Percentiles rank a stretch among this genome's conserved stretches.
phyloP scores from a whole-genome alignment of 1,140 invertebrate genomes.

The Formica selysi region DNA sequence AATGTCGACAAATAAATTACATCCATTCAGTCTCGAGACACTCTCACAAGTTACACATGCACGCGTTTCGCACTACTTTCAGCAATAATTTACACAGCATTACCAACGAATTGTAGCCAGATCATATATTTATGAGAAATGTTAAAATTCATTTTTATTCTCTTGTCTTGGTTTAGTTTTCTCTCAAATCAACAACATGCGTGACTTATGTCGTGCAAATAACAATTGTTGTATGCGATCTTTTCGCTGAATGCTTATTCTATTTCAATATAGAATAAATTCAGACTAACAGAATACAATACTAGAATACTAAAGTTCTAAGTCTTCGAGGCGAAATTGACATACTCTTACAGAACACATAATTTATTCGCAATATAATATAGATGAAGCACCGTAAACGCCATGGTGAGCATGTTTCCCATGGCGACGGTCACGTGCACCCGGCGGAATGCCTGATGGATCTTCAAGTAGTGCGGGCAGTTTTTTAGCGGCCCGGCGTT shows the following conservation, averaged over 20 bases:
- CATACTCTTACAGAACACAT: constrained; percentile 79
- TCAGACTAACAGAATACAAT: constrained; percentile 4
- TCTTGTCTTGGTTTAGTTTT: not conserved
- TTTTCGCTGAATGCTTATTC: constrained; percentile 44
- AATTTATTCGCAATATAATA: constrained; percentile 90
- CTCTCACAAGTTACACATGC: constrained; percentile 32
- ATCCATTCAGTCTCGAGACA: constrained; percentile 17
- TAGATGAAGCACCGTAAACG: constrained; percentile 90
- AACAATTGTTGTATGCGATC: no score
- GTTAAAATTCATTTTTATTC: constrained; percentile 27
- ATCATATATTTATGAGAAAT: constrained; percentile 27
- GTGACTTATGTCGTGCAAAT: constrained; percentile 21
- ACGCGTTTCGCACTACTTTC: constrained; percentile 36
- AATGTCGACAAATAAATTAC: constrained; percentile 22
- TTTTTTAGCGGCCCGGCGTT: constrained; percentile 89
- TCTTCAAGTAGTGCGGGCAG: constrained; percentile 90
- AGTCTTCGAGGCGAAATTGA: not conserved
- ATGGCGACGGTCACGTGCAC: constrained; percentile 91
- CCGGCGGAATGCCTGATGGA: constrained; percentile 89
- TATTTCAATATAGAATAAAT: constrained; percentile 53
- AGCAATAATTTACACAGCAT: constrained; percentile 52
- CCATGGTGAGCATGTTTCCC: constrained; percentile 91
- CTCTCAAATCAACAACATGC: not conserved
- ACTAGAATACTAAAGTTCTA: not conserved
- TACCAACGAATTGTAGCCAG: constrained; percentile 34